phyloP scores from a whole-genome alignment of 2,113 vertebrate genomes.

The Petrocephalus microphthalmus region DNA sequence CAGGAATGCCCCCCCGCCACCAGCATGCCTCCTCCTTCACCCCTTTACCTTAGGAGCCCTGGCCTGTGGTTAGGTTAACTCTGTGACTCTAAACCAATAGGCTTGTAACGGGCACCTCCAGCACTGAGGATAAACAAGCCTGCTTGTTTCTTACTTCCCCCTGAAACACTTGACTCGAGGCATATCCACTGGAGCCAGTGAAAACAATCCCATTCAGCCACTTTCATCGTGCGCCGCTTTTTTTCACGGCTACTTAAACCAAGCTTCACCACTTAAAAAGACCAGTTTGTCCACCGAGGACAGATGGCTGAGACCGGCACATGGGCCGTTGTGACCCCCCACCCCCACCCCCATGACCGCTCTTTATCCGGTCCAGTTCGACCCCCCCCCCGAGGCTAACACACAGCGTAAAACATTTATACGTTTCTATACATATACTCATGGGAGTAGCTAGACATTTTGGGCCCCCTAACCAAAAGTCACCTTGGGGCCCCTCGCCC shows the following conservation, averaged over 20 bases:
- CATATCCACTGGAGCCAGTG: constrained; percentile 35
- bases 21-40: background rate
- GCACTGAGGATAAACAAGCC: constrained; percentile 56
- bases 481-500: background rate
- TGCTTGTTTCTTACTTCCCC: constrained; percentile 36
- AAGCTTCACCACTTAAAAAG: constrained; percentile 19
- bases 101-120: constrained; percentile 52
- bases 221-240: constrained; percentile 33
- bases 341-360: background rate
- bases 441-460: background rate
- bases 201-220: constrained; percentile 52
- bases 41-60: constrained; percentile 37
- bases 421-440: background rate
- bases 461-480: background rate
- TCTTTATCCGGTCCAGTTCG: background rate
- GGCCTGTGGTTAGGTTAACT: constrained; percentile 51
- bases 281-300: constrained; percentile 10
- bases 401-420: background rate
- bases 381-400: background rate
- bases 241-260: constrained; percentile 26
- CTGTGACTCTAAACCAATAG: constrained; percentile 57
- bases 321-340: background rate
- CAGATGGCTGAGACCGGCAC: background rate
- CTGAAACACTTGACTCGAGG: constrained; percentile 34
- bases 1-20: background rate